Percentiles rank a stretch among this genome's conserved stretches.
Conservation (phyloP, 2,888 invertebrate species). For the Acanthosoma haemorrhoidale region DNA sequence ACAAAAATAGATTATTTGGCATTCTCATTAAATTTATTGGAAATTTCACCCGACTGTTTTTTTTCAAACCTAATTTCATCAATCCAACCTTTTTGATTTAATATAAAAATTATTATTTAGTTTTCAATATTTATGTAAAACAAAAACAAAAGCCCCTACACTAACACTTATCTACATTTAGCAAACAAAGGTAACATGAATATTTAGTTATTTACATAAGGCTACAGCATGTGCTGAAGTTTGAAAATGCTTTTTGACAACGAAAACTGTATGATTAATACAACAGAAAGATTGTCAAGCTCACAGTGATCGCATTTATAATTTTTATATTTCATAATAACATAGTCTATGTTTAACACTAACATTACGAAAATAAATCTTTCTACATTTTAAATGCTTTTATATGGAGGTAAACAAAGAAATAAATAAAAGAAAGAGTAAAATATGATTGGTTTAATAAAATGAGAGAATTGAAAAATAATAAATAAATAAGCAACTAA, state of each 20-base stretch:
- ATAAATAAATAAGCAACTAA: too few relatives aligned
- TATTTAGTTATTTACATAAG: constrained; percentile 7
- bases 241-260: not conserved
- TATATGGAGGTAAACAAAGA: not conserved
- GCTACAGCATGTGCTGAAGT: constrained; percentile 2
- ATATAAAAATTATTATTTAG: not conserved
- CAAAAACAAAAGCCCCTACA: not conserved
- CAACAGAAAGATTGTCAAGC: constrained; percentile 12
- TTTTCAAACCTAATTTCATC: not conserved
- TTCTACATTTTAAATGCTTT: not conserved
- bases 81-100: not conserved
- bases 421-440: not conserved
- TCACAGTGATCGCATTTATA: constrained; percentile 6
- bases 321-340: not conserved
- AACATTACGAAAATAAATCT: constrained; percentile 7
- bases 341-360: not conserved
- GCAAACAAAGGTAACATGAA: not conserved
- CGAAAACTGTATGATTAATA: not conserved
- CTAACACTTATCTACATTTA: constrained; percentile 3
- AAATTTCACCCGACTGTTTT: too few relatives aligned
- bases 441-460: not conserved
- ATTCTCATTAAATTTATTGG: too few relatives aligned
- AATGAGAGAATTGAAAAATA: not conserved
- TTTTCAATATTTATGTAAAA: not conserved
- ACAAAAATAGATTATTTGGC: too few relatives aligned